Conservation (phyloP, 1,140 invertebrate genomes). For the Cepaea nemoralis region DNA sequence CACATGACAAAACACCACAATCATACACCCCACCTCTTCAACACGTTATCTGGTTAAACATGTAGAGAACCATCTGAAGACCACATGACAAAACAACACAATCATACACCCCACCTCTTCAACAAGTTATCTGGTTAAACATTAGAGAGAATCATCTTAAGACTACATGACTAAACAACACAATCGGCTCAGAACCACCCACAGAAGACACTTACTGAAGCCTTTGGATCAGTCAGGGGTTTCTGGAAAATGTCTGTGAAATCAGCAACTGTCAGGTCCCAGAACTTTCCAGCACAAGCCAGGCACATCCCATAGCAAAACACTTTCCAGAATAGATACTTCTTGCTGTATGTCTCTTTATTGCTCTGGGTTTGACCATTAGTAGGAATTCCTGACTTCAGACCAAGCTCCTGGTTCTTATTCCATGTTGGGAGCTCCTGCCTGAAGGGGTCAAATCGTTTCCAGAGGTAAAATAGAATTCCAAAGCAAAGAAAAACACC, state of each 20-base stretch:
- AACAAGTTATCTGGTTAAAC: no score
- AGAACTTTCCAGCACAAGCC: slow-evolving; percentile 54
- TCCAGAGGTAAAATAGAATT: slow-evolving; percentile 60
- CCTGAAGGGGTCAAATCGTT: slow-evolving; percentile 51
- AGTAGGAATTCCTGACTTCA: slow-evolving; percentile 15
- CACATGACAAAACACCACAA: no score
- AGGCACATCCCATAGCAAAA: slow-evolving; percentile 60
- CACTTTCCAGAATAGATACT: slow-evolving; percentile 59
- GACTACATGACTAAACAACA: no score
- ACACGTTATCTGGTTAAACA: no score
- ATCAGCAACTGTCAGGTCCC: slow-evolving; percentile 56
- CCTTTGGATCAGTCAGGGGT: slow-evolving; percentile 47
- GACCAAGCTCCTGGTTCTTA: slow-evolving; percentile 20
- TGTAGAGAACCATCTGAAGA: no score
- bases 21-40: no score
- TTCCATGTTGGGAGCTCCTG: slow-evolving; percentile 47
- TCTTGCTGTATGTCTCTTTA: slow-evolving; percentile 52
- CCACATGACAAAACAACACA: no score
- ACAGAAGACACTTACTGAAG: slow-evolving; percentile 53
- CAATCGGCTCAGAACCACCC: no score
- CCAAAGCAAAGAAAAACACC: slow-evolving; percentile 59
- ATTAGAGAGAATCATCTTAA: no score
- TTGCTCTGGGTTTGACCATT: slow-evolving; percentile 46
- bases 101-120: no score
- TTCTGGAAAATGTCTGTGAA: slow-evolving; percentile 53